These are phyloP conservation scores for Delphinus delphis DNA, from an alignment of 2,113 vertebrate species.

Conservation along the genomic window DNA sequence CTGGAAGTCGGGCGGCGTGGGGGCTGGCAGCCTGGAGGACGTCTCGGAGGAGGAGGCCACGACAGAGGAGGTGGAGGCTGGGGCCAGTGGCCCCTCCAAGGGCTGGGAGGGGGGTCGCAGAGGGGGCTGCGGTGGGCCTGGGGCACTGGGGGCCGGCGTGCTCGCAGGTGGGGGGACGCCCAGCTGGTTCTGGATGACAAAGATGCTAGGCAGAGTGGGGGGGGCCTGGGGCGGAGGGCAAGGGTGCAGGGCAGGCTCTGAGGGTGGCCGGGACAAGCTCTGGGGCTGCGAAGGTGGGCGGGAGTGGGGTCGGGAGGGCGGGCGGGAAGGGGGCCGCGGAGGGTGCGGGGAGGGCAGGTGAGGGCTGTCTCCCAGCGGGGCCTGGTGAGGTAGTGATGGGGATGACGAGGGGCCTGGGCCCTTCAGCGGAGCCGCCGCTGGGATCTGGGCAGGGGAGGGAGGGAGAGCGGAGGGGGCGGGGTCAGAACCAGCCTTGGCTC, in stretches of 20 bases:
- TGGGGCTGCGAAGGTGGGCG: constrained; percentile 80
- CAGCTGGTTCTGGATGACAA: constrained; percentile 91
- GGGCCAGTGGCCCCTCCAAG: constrained; percentile 52
- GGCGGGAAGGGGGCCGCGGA: constrained; percentile 87
- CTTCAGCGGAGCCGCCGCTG: constrained; percentile 88
- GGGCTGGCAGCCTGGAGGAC: constrained; percentile 57
- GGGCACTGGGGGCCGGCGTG: constrained; percentile 70
- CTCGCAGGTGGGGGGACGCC: constrained; percentile 79
- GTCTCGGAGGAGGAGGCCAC: constrained; percentile 40
- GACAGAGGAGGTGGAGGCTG: constrained; percentile 49
- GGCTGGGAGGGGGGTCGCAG: constrained; percentile 73
- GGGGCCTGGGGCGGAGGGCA: constrained; percentile 87
- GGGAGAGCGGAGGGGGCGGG: neutral
- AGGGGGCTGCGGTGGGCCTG: constrained; percentile 84
- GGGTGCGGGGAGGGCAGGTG: constrained; percentile 87
- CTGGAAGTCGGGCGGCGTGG: constrained; percentile 78
- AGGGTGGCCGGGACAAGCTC: constrained; percentile 81
- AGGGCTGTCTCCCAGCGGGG: constrained; percentile 84
- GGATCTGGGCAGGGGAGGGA: constrained; percentile 84
- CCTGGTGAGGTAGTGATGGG: constrained; percentile 85
- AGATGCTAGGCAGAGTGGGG: constrained; percentile 88
- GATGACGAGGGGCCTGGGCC: constrained; percentile 87
- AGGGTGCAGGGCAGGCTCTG: constrained; percentile 83
- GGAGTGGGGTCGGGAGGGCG: constrained; percentile 77
- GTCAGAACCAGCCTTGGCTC: constrained; percentile 33